Evolutionary conservation across 2,888 invertebrate species (phyloP).

Genomic region (Monopis laevigella): DNA sequence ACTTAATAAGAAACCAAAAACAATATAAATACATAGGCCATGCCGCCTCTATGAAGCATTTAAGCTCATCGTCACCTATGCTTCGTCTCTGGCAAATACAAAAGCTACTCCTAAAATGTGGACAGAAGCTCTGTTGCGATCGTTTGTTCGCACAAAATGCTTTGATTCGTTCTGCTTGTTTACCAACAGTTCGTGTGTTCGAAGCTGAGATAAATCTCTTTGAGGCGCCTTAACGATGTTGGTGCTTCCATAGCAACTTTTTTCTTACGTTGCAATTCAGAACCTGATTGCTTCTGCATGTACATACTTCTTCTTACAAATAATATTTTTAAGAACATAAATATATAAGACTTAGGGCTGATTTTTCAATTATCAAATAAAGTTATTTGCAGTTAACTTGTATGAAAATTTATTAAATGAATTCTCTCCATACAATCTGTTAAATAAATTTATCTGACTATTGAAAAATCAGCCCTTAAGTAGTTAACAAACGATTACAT

Average conservation of each 20-base stretch:
- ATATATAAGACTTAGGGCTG: too few species aligned
- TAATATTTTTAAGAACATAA: too few species aligned
- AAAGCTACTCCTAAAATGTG: conserved; percentile 26
- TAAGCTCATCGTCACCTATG: conserved; percentile 25
- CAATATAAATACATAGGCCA: conserved; percentile 3
- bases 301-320: too few species aligned
- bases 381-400: too few species aligned
- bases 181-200: conserved; percentile 14
- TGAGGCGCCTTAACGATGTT: conserved; percentile 10
- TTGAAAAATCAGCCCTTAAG: too few species aligned
- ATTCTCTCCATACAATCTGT: too few species aligned
- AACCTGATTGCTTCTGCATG: neutral
- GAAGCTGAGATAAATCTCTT: conserved; percentile 5
- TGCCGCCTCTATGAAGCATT: conserved; percentile 25
- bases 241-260: neutral
- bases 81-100: conserved; percentile 22
- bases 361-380: too few species aligned
- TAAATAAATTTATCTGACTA: too few species aligned
- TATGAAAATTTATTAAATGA: too few species aligned
- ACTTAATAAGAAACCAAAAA: too few species aligned
- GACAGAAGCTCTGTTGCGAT: conserved; percentile 26
- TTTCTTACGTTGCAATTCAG: conserved; percentile 4
- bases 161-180: conserved; percentile 29
- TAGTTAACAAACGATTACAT: too few species aligned
- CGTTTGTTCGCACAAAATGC: conserved; percentile 25